Percentiles rank a stretch among this genome's conserved stretches.
Conservation (phyloP, 2,888 invertebrate genomes). For the Cantharis flavilabris region DNA sequence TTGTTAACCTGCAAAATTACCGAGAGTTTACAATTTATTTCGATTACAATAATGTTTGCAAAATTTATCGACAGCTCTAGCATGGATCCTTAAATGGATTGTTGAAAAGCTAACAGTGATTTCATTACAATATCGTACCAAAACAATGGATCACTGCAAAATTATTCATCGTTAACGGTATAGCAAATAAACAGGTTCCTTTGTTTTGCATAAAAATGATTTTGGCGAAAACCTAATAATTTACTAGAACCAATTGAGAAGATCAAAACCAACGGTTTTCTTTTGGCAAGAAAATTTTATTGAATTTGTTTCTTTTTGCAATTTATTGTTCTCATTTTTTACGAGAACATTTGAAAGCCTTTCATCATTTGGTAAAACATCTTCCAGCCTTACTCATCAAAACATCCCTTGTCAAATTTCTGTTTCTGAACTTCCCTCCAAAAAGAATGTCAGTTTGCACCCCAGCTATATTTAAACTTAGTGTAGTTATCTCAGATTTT, state of each 20-base stretch:
- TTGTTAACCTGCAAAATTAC: conserved; percentile 26
- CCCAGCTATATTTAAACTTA: too few species aligned
- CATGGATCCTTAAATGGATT: conserved; percentile 1
- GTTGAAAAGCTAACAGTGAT: conserved; percentile 6
- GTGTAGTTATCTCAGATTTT: too few species aligned
- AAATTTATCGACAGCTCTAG: conserved; percentile 1
- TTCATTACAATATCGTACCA: not conserved
- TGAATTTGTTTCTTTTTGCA: too few species aligned
- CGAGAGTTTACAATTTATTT: conserved; percentile 17
- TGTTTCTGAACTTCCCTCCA: too few species aligned
- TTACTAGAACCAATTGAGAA: not conserved
- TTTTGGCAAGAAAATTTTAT: not conserved
- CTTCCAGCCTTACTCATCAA: too few species aligned
- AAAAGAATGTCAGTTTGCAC: too few species aligned
- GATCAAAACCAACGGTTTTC: not conserved
- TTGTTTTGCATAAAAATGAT: not conserved
- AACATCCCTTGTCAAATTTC: too few species aligned
- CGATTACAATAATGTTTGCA: conserved; percentile 3
- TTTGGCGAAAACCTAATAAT: not conserved
- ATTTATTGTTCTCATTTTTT: not conserved
- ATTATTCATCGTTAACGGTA: conserved; percentile 16
- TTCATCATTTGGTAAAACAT: too few species aligned
- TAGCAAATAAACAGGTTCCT: conserved; percentile 3
- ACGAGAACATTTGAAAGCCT: not conserved
- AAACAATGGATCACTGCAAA: not conserved